A percentile compares a stretch with the other conserved stretches of the same genome.
Conservation (phyloP, 2,797 vertebrate genomes). For the Lagorchestes hirsutus region DNA sequence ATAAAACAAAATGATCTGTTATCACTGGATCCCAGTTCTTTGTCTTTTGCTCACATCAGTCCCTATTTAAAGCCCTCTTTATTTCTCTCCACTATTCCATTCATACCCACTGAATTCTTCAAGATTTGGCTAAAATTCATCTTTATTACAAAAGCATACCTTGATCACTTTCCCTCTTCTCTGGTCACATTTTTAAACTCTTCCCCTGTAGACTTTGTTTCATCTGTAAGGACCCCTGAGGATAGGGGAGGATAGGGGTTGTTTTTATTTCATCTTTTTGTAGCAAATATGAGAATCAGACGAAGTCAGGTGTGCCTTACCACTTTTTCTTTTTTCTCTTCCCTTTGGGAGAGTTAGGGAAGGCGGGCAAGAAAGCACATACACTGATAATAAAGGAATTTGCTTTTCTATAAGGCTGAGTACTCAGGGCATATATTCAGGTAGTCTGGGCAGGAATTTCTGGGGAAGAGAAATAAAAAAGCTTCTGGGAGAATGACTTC, state of each 20-base stretch:
- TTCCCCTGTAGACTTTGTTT: neutral
- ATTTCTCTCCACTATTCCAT: neutral
- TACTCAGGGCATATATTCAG: neutral
- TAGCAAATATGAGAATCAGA: neutral
- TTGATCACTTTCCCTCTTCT: neutral
- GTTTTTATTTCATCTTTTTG: slow-evolving; percentile 11
- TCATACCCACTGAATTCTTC: neutral
- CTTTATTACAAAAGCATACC: neutral
- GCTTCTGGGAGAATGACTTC: neutral
- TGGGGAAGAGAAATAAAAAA: neutral
- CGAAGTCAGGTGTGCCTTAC: neutral
- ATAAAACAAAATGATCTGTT: neutral
- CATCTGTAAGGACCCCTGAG: slow-evolving; percentile 20
- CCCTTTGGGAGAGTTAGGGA: neutral
- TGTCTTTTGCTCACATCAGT: slow-evolving; percentile 15
- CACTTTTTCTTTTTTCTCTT: neutral
- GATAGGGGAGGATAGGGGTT: neutral
- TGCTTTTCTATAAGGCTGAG: neutral
- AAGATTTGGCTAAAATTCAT: neutral
- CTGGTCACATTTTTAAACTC: neutral
- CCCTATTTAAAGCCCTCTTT: neutral
- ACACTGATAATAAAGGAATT: neutral
- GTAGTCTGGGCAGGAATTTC: neutral
- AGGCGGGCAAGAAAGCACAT: neutral
- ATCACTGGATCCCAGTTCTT: neutral